Conservation (phyloP, 1,140 invertebrate genomes). For the honey bee (Apis mellifera) region DNA sequence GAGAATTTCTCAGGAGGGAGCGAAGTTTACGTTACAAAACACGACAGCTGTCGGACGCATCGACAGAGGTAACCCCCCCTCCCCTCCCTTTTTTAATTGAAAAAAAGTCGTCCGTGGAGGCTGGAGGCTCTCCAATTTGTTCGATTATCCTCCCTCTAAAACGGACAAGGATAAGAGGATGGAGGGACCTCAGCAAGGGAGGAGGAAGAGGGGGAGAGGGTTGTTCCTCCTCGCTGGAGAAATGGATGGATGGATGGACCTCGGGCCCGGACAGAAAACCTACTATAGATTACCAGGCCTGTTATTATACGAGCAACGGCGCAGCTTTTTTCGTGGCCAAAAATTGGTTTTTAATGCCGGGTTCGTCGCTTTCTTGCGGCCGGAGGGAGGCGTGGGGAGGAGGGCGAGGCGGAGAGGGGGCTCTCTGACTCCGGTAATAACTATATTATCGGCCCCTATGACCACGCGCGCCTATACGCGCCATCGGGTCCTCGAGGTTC, state of each 20-base stretch:
- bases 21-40: no score
- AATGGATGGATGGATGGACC: constrained; percentile 64
- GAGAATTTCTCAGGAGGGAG: not conserved
- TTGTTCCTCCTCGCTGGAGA: constrained; percentile 13
- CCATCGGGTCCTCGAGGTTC: not conserved
- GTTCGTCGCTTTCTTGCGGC: constrained; percentile 77
- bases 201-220: not conserved
- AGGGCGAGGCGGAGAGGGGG: constrained; percentile 70
- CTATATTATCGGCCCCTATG: constrained; percentile 75
- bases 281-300: constrained; percentile 80
- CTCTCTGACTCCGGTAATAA: constrained; percentile 74
- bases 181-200: not conserved
- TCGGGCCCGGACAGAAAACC: constrained; percentile 76
- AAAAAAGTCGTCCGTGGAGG: constrained; percentile 68
- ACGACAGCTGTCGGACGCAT: no score
- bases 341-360: constrained; percentile 81
- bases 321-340: constrained; percentile 79
- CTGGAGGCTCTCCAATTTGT: constrained; percentile 74
- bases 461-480: constrained; percentile 63
- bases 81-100: constrained; percentile 74
- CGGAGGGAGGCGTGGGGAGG: not conserved
- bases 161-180: constrained; percentile 12
- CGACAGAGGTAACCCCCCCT: not conserved
- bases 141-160: constrained; percentile 68
- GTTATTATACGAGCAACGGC: constrained; percentile 76